Base-by-base conservation (phyloP, 2,888 invertebrate species). In the Pollenia labialis region DNA sequence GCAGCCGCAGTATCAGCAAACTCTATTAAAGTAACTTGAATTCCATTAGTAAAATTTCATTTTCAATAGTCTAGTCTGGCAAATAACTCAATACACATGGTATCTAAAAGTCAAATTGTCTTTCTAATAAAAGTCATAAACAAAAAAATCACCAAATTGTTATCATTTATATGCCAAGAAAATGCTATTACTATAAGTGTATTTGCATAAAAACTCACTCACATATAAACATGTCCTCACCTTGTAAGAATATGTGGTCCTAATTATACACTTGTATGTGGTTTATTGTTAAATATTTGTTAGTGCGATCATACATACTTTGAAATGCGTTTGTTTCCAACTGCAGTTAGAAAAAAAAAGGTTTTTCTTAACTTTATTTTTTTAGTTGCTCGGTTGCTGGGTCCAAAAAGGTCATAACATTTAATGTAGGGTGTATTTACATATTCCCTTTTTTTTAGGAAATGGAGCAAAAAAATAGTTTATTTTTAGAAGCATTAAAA, bases 141-240 rank as follows among this genome's bases (percentile, higher is more conserved):
- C 12, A 6, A 50, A 18, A 62, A 42, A 50, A 11, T 12, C 1
- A 64, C 48, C 40, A 56, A 77, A 18, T 77, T 74, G 69, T 81
- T 85, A 81, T 77, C 76, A 72, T 76, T 85, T 85, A 75, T 76
- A 52, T 86, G 86, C 75, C 86, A 86, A 86, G 75, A 86, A 80
- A 86, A 86, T 83, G 74, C 76, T 75, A 82, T 86, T 83, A 83
- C 62, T 82, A 64, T 71, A 83, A 86, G 79, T 86, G 82, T 62
- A 83, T 86, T 79, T 86, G 82, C 82, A 76, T 79, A 50, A 16
- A 54, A 32, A 48, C 9, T n/a, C 56, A 54, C 16, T 54, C 40
- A 58, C 6, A 16, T 58, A 32, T 12, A 42, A 4, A 48, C 11
- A 42, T 2, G 40, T 50, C 4, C n/a, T 14, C 32, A 18, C 42